These are phyloP conservation scores for Tursiops truncatus DNA, from an alignment of 2,113 vertebrate species.

Conservation along the genomic window DNA sequence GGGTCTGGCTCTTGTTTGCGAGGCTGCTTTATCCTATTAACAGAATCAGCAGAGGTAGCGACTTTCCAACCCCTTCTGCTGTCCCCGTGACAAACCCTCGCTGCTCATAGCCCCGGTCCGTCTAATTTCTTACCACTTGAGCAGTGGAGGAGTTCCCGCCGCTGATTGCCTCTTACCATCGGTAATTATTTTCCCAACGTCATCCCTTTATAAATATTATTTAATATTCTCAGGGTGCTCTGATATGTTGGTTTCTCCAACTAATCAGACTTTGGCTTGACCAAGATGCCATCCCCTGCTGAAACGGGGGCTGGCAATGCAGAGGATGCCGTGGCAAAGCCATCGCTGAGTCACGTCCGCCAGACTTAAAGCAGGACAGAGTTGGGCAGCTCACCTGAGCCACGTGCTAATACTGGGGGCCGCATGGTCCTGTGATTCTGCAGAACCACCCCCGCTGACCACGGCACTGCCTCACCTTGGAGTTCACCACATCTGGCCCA, in stretches of 20 bases:
- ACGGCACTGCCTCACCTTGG: not conserved
- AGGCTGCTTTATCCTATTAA: conserved; percentile 74
- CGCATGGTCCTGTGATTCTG: not conserved
- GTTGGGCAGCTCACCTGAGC: not conserved
- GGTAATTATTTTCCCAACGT: conserved; percentile 45
- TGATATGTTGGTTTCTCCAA: conserved; percentile 50
- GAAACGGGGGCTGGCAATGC: not conserved
- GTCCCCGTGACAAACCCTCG: conserved; percentile 30
- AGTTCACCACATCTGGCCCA: not conserved
- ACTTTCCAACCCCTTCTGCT: conserved; percentile 28
- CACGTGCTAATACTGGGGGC: not conserved
- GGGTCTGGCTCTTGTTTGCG: conserved; percentile 63
- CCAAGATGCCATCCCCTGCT: not conserved
- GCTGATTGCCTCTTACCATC: conserved; percentile 50
- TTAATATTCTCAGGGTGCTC: conserved; percentile 59
- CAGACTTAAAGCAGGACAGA: not conserved
- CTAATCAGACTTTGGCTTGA: conserved; percentile 55
- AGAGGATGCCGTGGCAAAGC: not conserved
- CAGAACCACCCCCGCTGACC: not conserved
- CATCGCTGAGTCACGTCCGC: not conserved
- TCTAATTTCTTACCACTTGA: conserved; percentile 44
- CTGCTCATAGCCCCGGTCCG: not conserved
- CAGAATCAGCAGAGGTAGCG: conserved; percentile 59
- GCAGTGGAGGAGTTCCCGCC: not conserved
- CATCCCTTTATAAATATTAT: conserved; percentile 64